phyloP scores from a whole-genome alignment of 2,888 invertebrate species.

The Meiosimyza decipiens region DNA sequence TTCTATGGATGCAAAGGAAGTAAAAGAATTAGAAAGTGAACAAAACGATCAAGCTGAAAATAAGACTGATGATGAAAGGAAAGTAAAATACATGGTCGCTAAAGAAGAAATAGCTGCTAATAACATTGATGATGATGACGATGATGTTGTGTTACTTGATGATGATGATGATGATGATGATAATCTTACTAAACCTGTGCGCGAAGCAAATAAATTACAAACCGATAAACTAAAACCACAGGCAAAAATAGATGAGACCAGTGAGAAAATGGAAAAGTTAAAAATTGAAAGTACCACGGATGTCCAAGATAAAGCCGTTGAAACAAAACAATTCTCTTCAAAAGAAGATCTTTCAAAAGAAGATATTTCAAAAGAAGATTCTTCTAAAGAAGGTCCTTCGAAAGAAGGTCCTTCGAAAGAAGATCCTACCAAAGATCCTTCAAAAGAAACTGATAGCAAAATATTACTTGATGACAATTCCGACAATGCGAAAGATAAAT shows the following conservation, averaged over 20 bases:
- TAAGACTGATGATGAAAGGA: slow-evolving; percentile 16
- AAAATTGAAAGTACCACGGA: not conserved
- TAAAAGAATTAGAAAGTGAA: not conserved
- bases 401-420: slow-evolving; percentile 23
- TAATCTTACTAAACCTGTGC: not conserved
- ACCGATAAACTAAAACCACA: slow-evolving; percentile 22
- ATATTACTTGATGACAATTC: slow-evolving; percentile 55
- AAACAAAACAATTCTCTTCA: not conserved
- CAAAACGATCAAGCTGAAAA: slow-evolving; percentile 9
- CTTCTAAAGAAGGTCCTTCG: not conserved
- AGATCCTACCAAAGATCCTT: slow-evolving; percentile 22
- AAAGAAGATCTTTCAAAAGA: not conserved
- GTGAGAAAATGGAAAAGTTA: not conserved
- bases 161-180: slow-evolving; percentile 51
- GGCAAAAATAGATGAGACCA: slow-evolving; percentile 29
- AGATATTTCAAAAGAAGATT: not conserved
- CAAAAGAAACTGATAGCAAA: slow-evolving; percentile 29
- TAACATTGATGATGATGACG: slow-evolving; percentile 44
- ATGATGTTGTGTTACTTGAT: slow-evolving; percentile 53
- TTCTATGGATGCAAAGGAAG: slow-evolving; percentile 22
- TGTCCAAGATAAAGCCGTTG: not conserved
- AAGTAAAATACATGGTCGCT: not conserved
- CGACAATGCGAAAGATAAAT: slow-evolving; percentile 63
- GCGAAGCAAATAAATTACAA: not conserved
- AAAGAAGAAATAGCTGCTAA: not conserved